These are phyloP conservation scores for Remorina albescens DNA, from an alignment of 2,797 vertebrate species.

Conservation along the genomic window DNA sequence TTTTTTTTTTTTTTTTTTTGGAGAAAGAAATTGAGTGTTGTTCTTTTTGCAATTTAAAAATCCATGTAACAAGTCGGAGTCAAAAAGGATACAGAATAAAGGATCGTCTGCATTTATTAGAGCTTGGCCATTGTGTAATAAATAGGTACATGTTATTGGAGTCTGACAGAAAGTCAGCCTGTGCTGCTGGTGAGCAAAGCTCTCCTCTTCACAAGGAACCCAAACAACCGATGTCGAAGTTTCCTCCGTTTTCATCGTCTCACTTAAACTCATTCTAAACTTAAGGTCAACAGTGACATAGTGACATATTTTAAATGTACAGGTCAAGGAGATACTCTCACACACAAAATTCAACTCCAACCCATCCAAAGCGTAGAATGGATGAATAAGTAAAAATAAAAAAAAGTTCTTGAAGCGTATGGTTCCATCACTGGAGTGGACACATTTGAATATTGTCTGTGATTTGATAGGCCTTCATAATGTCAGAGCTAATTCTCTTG, in stretches of 20 bases:
- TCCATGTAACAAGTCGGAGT: not conserved
- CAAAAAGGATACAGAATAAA: not conserved
- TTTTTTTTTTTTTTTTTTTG: not conserved
- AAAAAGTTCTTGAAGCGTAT: conserved; percentile 3
- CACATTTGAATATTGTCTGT: not conserved
- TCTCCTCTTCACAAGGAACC: not conserved
- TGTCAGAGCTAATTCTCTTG: not conserved
- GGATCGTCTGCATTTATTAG: not conserved
- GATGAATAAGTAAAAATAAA: too few relatives aligned
- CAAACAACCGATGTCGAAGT: not conserved
- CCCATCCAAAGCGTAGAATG: not conserved
- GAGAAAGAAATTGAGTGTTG: not conserved
- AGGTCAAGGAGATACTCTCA: not conserved
- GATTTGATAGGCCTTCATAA: not conserved
- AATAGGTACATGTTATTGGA: not conserved
- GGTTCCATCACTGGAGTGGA: not conserved
- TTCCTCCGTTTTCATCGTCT: not conserved
- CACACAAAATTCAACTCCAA: not conserved
- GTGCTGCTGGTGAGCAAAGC: not conserved
- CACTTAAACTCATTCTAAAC: not conserved
- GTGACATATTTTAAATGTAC: too few relatives aligned
- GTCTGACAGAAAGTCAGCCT: conserved; percentile 6
- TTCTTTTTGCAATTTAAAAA: conserved; percentile 9
- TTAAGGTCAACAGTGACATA: too few relatives aligned
- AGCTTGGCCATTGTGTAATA: not conserved